Percentiles rank a stretch among this genome's conserved stretches.
Conservation (phyloP, 2,797 vertebrate species). For the Gymnoscopelus microlampas region DNA sequence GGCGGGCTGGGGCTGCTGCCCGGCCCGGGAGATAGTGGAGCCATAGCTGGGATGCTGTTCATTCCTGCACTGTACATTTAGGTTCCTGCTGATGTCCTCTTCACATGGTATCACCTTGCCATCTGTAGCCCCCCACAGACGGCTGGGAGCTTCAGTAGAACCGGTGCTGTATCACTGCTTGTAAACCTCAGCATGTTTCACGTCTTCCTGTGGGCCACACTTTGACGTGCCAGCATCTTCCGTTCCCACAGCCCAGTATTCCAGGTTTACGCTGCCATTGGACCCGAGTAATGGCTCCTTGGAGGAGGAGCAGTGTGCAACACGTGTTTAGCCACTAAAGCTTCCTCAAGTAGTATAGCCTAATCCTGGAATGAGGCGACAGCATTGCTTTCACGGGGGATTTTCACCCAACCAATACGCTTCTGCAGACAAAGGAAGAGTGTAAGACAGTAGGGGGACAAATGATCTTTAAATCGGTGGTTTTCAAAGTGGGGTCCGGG, state of each 20-base stretch:
- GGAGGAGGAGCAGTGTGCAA: slow-evolving; percentile 56
- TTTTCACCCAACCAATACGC: slow-evolving; percentile 80
- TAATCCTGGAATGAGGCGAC: slow-evolving; percentile 84
- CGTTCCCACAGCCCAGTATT: slow-evolving; percentile 30
- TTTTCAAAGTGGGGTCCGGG: no score
- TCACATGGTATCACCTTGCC: slow-evolving; percentile 46
- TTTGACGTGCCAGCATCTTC: slow-evolving; percentile 22
- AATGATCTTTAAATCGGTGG: no score
- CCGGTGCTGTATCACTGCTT: slow-evolving; percentile 10
- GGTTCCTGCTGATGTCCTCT: slow-evolving; percentile 59
- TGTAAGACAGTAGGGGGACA: slow-evolving; percentile 5
- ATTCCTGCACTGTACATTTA: slow-evolving; percentile 68
- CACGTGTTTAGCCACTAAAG: slow-evolving; percentile 85
- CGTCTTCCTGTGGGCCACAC: slow-evolving; percentile 31
- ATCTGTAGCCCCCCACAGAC: slow-evolving; percentile 21
- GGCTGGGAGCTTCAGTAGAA: slow-evolving; percentile 23
- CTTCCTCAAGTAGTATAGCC: slow-evolving; percentile 76
- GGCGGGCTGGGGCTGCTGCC: slow-evolving; percentile 58
- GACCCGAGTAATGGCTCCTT: not conserved
- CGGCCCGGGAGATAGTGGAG: slow-evolving; percentile 64
- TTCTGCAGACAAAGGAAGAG: slow-evolving; percentile 57
- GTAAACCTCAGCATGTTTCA: slow-evolving; percentile 27
- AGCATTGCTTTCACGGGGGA: slow-evolving; percentile 79
- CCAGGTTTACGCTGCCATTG: slow-evolving; percentile 13
- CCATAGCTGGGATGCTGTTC: slow-evolving; percentile 69